Evolutionary conservation across 2,888 invertebrate species (phyloP).

Genomic region (Zeuzera pyrina): DNA sequence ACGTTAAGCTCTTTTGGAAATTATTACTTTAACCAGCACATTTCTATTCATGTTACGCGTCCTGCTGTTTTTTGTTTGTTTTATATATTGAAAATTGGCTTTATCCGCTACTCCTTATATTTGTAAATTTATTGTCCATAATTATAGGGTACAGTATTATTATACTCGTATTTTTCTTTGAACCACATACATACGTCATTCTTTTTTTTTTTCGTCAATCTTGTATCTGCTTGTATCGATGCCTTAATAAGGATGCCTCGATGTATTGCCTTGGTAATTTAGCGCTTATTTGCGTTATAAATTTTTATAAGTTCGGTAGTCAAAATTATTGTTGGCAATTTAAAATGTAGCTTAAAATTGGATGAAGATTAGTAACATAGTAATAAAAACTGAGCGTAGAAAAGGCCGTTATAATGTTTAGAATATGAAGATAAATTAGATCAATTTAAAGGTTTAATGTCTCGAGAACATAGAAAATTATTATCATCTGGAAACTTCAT

Average conservation of each 20-base stretch:
- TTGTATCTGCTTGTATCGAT: slow-evolving; percentile 12
- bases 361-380: too few relatives aligned
- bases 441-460: too few relatives aligned
- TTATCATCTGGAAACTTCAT: too few relatives aligned
- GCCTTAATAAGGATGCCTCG: slow-evolving; percentile 19
- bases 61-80: slow-evolving; percentile 21
- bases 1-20: background rate
- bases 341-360: slow-evolving; percentile 8
- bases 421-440: too few relatives aligned
- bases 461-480: too few relatives aligned
- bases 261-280: slow-evolving; percentile 21
- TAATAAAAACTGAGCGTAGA: too few relatives aligned
- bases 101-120: slow-evolving; percentile 20
- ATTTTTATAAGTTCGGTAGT: slow-evolving; percentile 13
- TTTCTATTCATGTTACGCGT: slow-evolving; percentile 24
- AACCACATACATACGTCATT: slow-evolving; percentile 1
- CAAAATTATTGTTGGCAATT: slow-evolving; percentile 8
- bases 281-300: slow-evolving; percentile 18
- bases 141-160: slow-evolving; percentile 41
- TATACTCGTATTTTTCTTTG: slow-evolving; percentile 22
- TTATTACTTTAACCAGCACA: slow-evolving; percentile 13
- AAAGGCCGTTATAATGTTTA: too few relatives aligned
- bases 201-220: slow-evolving; percentile 24
- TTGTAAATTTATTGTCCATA: slow-evolving; percentile 48
- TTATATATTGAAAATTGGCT: slow-evolving; percentile 32